Percentiles rank a stretch among this genome's conserved stretches.
phyloP scores from a whole-genome alignment of 2,888 invertebrate species.

The Teinopalpus imperialis region DNA sequence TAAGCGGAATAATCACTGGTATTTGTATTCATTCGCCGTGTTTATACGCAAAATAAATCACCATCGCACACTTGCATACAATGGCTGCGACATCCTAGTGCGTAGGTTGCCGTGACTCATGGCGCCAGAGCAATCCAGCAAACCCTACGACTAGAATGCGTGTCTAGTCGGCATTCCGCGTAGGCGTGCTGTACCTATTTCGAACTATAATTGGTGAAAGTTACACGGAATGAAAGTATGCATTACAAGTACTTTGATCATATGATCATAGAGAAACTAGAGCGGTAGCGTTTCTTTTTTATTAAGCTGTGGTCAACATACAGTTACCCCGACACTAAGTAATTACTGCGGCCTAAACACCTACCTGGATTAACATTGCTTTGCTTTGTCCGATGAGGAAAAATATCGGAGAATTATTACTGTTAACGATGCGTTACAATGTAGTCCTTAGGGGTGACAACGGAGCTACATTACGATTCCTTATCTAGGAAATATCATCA shows the following conservation, averaged over 20 bases:
- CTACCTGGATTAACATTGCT: too few species aligned
- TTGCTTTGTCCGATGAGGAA: too few species aligned
- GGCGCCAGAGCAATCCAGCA: conserved; percentile 10
- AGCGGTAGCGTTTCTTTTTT: too few species aligned
- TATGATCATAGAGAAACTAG: conserved; percentile 2
- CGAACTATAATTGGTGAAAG: conserved; percentile 12
- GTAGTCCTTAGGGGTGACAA: too few species aligned
- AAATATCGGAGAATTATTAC: too few species aligned
- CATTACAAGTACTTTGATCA: not conserved
- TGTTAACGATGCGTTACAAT: too few species aligned
- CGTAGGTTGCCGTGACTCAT: conserved; percentile 38
- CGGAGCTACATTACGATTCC: too few species aligned
- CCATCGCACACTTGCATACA: conserved; percentile 40
- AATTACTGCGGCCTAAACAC: too few species aligned
- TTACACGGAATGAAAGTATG: conserved; percentile 7
- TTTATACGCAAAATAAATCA: conserved; percentile 44
- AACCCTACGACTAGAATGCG: conserved; percentile 4
- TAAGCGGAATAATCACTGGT: conserved; percentile 22
- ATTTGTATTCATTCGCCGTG: conserved; percentile 36
- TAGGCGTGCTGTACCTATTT: conserved; percentile 19
- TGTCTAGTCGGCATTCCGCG: conserved; percentile 16
- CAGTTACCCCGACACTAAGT: not conserved
- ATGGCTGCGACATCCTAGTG: conserved; percentile 39
- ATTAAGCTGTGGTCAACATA: too few species aligned
- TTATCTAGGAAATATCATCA: too few species aligned